Conservation (phyloP, 2,888 invertebrate species). For the Argyra leucocephala region DNA sequence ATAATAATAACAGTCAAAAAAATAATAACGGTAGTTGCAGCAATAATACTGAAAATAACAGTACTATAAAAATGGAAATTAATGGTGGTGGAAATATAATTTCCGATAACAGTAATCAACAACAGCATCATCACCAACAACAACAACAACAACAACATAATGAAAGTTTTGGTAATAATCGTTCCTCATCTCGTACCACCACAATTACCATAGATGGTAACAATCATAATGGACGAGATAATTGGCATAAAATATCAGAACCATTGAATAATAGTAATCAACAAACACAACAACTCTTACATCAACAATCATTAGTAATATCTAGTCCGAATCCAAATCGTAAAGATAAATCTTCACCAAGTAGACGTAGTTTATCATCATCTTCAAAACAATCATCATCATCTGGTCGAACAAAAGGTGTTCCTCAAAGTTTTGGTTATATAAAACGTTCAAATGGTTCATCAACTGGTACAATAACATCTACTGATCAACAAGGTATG, state of each 20-base stretch:
- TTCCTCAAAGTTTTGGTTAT: slow-evolving; percentile 77
- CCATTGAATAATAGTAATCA: slow-evolving; percentile 30
- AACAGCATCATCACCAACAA: slow-evolving; percentile 27
- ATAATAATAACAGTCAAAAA: slow-evolving; percentile 19
- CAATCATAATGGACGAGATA: slow-evolving; percentile 34
- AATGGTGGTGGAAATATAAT: not conserved
- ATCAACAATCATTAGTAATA: not conserved
- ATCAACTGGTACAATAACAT: slow-evolving; percentile 47
- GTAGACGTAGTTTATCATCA: slow-evolving; percentile 39
- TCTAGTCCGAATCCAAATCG: slow-evolving; percentile 40
- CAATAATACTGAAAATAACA: slow-evolving; percentile 10
- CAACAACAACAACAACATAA: slow-evolving; percentile 25
- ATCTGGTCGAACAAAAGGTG: slow-evolving; percentile 56
- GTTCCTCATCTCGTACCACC: slow-evolving; percentile 29
- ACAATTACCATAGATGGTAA: slow-evolving; percentile 1
- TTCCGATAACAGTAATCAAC: slow-evolving; percentile 2
- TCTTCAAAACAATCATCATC: slow-evolving; percentile 26
- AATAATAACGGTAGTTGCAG: slow-evolving; percentile 20
- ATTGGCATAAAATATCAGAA: slow-evolving; percentile 43
- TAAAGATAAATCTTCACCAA: slow-evolving; percentile 41
- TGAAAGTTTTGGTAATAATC: slow-evolving; percentile 28
- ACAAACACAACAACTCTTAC: slow-evolving; percentile 23
- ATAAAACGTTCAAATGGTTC: slow-evolving; percentile 64
- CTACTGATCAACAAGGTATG: slow-evolving; percentile 37
- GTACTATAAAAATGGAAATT: slow-evolving; percentile 9